phyloP scores from a whole-genome alignment of 2,113 vertebrate species.

The Rhineura floridana region DNA sequence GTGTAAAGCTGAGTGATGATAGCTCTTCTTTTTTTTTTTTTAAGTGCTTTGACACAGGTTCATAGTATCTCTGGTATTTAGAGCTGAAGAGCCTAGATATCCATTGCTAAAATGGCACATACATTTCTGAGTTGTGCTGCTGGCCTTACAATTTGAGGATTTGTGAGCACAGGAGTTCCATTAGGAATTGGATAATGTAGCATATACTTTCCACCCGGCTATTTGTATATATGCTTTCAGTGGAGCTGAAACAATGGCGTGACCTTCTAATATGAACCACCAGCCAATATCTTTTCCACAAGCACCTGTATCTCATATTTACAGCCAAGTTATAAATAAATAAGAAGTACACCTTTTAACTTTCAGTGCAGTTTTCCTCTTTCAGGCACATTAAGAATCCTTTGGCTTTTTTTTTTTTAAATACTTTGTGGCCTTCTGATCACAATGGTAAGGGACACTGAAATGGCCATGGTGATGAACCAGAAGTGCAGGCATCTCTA shows the following conservation, averaged over 20 bases:
- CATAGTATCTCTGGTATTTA: constrained; percentile 39
- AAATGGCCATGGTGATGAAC: background rate
- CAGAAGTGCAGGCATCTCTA: background rate
- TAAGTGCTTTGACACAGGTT: constrained; percentile 36
- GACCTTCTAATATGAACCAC: constrained; percentile 16
- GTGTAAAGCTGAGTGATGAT: constrained; percentile 55
- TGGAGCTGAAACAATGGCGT: background rate
- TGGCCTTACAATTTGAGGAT: constrained; percentile 37
- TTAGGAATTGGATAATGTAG: constrained; percentile 17
- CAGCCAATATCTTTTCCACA: background rate
- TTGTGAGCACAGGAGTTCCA: constrained; percentile 51
- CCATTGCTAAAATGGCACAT: constrained; percentile 38
- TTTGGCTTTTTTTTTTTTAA: background rate
- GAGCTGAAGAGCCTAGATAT: constrained; percentile 24
- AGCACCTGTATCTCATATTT: background rate
- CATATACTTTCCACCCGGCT: background rate
- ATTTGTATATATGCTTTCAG: constrained; percentile 3
- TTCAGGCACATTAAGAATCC: constrained; percentile 5
- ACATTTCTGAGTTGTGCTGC: constrained; percentile 20
- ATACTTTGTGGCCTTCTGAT: constrained; percentile 7
- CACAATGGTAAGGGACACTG: background rate
- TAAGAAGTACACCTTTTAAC: background rate
- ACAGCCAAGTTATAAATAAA: constrained; percentile 47
- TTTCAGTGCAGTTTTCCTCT: constrained; percentile 25
- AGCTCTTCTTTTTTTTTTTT: constrained; percentile 22